Percentiles rank a stretch among this genome's conserved stretches.
Conservation (phyloP, 1,140 invertebrate species). For the Papilio aristodemus region DNA sequence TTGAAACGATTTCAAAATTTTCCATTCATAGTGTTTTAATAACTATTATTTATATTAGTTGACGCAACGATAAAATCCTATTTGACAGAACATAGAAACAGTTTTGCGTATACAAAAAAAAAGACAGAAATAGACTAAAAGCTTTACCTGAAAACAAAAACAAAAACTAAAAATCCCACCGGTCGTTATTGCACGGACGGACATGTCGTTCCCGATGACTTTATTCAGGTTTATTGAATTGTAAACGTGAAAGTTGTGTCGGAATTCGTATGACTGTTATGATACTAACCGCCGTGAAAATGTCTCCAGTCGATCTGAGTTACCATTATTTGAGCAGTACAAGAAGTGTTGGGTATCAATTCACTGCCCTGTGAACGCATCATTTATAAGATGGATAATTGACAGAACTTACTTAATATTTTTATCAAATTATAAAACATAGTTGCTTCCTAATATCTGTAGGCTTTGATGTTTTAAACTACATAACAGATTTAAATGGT, state of each 20-base stretch:
- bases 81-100: neutral
- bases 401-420: too few relatives aligned
- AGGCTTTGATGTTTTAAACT: too few relatives aligned
- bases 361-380: too few relatives aligned
- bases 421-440: too few relatives aligned
- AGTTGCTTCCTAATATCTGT: too few relatives aligned
- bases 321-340: too few relatives aligned
- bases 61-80: neutral
- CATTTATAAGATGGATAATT: too few relatives aligned
- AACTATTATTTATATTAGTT: neutral
- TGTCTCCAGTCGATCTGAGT: too few relatives aligned
- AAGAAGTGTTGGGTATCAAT: too few relatives aligned
- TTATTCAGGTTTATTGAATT: slow-evolving; percentile 17
- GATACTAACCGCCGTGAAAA: neutral
- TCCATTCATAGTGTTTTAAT: neutral
- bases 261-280: neutral
- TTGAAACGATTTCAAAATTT: too few relatives aligned
- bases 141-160: slow-evolving; percentile 19
- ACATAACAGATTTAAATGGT: too few relatives aligned
- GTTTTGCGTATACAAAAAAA: slow-evolving; percentile 13
- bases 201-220: slow-evolving; percentile 20
- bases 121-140: slow-evolving; percentile 7
- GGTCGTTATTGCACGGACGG: slow-evolving; percentile 19
- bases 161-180: slow-evolving; percentile 12
- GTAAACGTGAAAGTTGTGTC: slow-evolving; percentile 10